Base-by-base conservation (phyloP, 2,113 vertebrate genomes). In the Hymenochirus boettgeri region DNA sequence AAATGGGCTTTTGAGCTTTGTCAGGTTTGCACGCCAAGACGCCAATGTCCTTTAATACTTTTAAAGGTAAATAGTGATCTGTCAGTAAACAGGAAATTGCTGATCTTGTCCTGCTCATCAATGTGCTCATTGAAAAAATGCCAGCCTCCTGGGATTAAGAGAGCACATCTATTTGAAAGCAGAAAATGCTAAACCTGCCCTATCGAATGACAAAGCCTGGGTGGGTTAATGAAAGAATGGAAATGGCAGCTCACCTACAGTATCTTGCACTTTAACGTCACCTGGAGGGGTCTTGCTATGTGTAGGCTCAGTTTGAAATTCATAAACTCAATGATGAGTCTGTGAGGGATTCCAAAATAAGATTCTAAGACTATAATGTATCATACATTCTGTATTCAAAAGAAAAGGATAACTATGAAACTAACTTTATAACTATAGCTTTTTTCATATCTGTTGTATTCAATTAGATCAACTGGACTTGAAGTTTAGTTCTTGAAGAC, bases 161-260 rank as follows among this genome's bases (percentile, higher is more conserved):
- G n/a, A 37, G 59, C 67, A 74, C 71, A 72, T 82, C 77, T 65
- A 70, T 80, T n/a, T 79, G 73, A 80, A 82, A 69, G 59, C n/a
- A 72, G 79, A 81, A 82, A 82, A 61, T 77, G 85, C 80, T 76
- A 81, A 76, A 65, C 65, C 76, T 82, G 82, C 81, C 78, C 77
- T 82, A 79, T 81, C 77, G 84, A 77, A 85, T 60, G 69, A 73
- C 75, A 66, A n/a, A 72, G 71, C 67, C 81, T 19, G 1, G n/a
- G n/a, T n/a, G n/a, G n/a, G n/a, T n/a, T n/a, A n/a, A n/a, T n/a
- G n/a, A n/a, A n/a, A n/a, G n/a, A n/a, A n/a, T n/a, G n/a, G n/a
- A n/a, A 74, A 71, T 53, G 2, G 57, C 42, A 45, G 73, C 75
- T 77, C 76, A 73, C 75, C 75, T 75, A 71, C 74, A 77, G 71